These are phyloP conservation scores for Mesitornis unicolor DNA, from an alignment of 2,113 vertebrate genomes.

Conservation along the genomic window DNA sequence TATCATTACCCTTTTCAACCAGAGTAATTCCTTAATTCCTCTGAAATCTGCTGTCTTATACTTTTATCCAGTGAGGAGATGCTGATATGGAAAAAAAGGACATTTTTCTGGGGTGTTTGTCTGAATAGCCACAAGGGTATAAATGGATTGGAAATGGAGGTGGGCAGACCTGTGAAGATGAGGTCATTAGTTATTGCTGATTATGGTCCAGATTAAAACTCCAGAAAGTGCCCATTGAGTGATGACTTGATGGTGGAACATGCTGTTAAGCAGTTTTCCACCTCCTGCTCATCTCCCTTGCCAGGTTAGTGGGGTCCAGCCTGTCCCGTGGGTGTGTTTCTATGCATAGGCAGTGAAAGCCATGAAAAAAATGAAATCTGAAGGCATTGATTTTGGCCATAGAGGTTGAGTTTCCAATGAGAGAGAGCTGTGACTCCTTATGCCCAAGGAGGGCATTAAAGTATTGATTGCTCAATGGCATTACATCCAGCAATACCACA, in stretches of 20 bases:
- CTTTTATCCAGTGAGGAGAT: neutral
- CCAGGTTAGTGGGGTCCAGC: neutral
- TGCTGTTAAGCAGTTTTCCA: fast-evolving
- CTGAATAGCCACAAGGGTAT: neutral
- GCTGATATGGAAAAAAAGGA: neutral
- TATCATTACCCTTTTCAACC: neutral
- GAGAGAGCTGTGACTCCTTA: neutral
- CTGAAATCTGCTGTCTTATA: neutral
- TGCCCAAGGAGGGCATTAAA: neutral
- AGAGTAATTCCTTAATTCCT: neutral
- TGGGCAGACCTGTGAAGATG: neutral
- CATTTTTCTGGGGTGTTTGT: neutral
- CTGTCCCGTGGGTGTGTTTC: neutral
- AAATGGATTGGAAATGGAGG: neutral
- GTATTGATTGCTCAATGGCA: fast-evolving
- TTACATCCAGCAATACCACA: neutral
- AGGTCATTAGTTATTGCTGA: neutral
- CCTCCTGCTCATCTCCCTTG: neutral
- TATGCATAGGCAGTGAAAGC: fast-evolving
- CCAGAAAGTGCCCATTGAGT: neutral
- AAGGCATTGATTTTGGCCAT: neutral
- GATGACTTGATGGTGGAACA: neutral
- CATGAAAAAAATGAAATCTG: neutral
- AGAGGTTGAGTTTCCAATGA: neutral
- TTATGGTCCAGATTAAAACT: neutral